These are phyloP conservation scores for Halcyon senegalensis DNA, from an alignment of 2,113 vertebrate species.

Conservation along the genomic window DNA sequence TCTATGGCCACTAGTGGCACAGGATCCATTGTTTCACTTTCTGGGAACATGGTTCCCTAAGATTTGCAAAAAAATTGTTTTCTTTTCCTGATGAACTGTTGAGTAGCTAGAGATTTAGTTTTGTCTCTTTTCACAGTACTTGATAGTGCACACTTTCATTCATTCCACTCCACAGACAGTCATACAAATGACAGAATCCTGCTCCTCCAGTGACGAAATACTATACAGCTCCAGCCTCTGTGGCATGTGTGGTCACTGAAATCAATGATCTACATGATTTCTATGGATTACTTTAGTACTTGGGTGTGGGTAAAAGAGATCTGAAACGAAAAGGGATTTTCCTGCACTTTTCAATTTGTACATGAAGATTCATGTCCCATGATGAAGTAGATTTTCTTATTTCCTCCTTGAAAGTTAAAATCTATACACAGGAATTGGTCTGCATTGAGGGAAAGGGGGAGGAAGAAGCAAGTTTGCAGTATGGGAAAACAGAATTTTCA, in stretches of 20 bases:
- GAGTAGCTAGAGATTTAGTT: neutral
- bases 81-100: slow-evolving; percentile 40
- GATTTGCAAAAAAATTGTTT: neutral
- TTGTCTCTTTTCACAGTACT: neutral
- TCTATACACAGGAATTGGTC: neutral
- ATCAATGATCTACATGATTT: neutral
- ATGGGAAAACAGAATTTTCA: neutral
- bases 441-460: neutral
- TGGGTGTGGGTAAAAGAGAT: neutral
- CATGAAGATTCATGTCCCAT: neutral
- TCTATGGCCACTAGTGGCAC: neutral
- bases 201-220: neutral
- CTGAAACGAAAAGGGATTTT: neutral
- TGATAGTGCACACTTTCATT: neutral
- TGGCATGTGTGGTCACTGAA: neutral
- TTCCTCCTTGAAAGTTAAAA: slow-evolving; percentile 11
- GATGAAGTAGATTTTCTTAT: neutral
- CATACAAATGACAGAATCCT: neutral
- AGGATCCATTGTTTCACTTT: slow-evolving; percentile 42
- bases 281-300: neutral
- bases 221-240: neutral
- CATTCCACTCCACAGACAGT: neutral
- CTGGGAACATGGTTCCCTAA: slow-evolving; percentile 11
- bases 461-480: neutral
- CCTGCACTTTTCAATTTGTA: neutral